A percentile compares a stretch with the other conserved stretches of the same genome.
These are phyloP conservation scores for Macropus fuliginosus DNA, from an alignment of 2,797 vertebrate genomes.

Conservation along the genomic window DNA sequence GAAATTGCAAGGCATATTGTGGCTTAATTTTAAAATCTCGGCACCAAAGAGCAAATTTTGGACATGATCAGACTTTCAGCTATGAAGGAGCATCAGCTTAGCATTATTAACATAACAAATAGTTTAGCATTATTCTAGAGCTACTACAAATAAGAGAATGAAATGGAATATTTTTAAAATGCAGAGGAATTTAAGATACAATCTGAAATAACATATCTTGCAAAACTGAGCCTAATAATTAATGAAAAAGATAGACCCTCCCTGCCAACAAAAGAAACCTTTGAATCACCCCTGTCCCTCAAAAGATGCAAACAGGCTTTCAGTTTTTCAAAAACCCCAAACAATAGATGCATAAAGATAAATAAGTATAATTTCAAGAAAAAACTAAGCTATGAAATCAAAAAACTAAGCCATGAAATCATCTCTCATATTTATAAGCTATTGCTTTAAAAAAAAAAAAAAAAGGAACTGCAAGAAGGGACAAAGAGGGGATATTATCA, in stretches of 20 bases:
- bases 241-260: not conserved
- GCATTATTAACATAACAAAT: not conserved
- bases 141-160: not conserved
- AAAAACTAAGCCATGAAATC: not conserved
- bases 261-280: not conserved
- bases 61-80: not conserved
- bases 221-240: not conserved
- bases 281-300: not conserved
- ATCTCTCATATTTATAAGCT: not conserved
- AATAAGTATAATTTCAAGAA: not conserved
- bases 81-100: not conserved
- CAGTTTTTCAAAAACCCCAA: not conserved
- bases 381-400: not conserved
- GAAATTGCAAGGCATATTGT: not conserved
- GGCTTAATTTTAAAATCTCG: not conserved
- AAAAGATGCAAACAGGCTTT: not conserved
- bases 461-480: not conserved
- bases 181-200: not conserved
- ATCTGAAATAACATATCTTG: not conserved
- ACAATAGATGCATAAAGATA: not conserved
- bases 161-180: not conserved
- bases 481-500: not conserved
- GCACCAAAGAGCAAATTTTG: not conserved
- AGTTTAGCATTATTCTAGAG: not conserved
- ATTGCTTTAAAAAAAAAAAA: not conserved